Conservation (phyloP, 2,797 vertebrate genomes). For the Hybognathus amarus region DNA sequence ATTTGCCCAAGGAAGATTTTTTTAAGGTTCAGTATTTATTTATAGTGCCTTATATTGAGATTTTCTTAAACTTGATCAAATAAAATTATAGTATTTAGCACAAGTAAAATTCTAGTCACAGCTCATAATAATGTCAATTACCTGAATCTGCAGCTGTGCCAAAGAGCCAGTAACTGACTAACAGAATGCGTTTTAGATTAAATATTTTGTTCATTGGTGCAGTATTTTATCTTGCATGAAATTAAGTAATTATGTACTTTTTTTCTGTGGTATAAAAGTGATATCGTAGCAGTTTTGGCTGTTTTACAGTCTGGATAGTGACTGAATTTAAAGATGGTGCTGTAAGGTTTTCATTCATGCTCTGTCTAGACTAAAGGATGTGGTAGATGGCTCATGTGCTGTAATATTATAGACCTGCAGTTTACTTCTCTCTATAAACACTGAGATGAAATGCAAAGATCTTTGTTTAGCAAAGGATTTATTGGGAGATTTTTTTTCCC, state of each 20-base stretch:
- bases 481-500: not conserved
- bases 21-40: constrained; percentile 36
- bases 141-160: not conserved
- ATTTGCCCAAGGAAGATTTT: not conserved
- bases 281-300: not conserved
- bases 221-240: not conserved
- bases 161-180: not conserved
- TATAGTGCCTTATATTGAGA: constrained; percentile 14
- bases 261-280: not conserved
- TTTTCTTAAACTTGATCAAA: not conserved
- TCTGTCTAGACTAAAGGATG: not conserved
- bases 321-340: not conserved
- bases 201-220: not conserved
- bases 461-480: not conserved
- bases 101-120: not conserved
- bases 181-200: not conserved
- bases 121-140: not conserved
- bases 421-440: not conserved
- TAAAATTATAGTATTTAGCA: not conserved
- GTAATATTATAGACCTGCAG: not conserved
- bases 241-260: not conserved
- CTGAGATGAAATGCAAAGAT: not conserved
- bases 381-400: not conserved
- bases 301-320: not conserved
- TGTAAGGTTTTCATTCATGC: not conserved